Percentiles rank a stretch among this genome's conserved stretches.
Evolutionary conservation across 2,888 invertebrate species (phyloP).

Genomic region (Coremacera marginata): DNA sequence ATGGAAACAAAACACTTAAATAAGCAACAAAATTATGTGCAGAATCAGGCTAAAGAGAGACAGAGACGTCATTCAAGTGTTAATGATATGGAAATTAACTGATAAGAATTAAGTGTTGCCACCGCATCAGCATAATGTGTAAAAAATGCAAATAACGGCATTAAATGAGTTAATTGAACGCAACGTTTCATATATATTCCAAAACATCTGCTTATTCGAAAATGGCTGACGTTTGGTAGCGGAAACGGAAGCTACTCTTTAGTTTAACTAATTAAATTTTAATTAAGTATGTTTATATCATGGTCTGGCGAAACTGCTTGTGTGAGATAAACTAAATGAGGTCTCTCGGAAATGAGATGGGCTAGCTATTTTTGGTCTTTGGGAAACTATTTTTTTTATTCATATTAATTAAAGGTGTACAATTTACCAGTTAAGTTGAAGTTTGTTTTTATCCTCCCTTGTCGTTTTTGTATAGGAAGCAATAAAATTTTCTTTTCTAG

Average conservation of each 20-base stretch:
- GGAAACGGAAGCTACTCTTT: slow-evolving; percentile 36
- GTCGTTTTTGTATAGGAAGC: no score
- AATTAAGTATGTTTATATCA: slow-evolving; percentile 52
- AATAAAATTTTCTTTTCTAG: no score
- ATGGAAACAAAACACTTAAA: not conserved
- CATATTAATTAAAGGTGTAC: not conserved
- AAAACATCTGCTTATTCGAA: not conserved
- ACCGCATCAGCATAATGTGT: not conserved
- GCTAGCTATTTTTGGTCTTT: no score
- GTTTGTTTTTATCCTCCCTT: no score
- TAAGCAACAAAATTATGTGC: not conserved
- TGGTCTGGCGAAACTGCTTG: not conserved
- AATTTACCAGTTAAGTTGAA: no score
- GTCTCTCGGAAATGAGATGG: no score
- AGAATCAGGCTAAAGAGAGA: not conserved
- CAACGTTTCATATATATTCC: slow-evolving; percentile 46
- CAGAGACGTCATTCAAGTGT: not conserved
- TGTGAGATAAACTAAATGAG: not conserved
- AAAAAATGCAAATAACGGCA: slow-evolving; percentile 41
- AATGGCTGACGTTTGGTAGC: not conserved
- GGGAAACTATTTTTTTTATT: not conserved
- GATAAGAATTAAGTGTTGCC: slow-evolving; percentile 5
- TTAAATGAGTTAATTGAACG: slow-evolving; percentile 63
- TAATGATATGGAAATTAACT: slow-evolving; percentile 27
- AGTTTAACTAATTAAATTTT: slow-evolving; percentile 57